Evolutionary conservation across 2,113 vertebrate species (phyloP), one percentile per base, ranked within the genome.

Genomic region (Perognathus longimembris): DNA sequence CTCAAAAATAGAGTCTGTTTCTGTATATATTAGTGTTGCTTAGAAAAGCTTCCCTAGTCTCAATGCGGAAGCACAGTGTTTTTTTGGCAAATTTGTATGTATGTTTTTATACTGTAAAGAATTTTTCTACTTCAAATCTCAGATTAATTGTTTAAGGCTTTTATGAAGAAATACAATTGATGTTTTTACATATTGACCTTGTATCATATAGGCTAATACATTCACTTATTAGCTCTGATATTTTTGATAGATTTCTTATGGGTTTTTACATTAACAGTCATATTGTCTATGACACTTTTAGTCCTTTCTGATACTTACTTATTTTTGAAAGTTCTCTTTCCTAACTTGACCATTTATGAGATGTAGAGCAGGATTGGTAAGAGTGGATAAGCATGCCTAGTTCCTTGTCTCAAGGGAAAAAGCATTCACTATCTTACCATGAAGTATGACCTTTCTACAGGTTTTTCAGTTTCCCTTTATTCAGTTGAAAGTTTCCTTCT

Each of bases 11-110:
- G 28, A 5, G 32, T 32, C 57, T 74, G 50, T 54, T 21, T 76
- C 15, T 76, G 6, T 76, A n/a, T 79, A 30, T 85, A 42, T 45
- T 87, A 80, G 26, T 93, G 79, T 87, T 22, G 89, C 28, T 63
- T 24, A 67, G 0, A 30, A 38, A 22, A 30, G 15, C 38, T 74
- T 86, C 10, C 17, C 69, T 92, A 28, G 36, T 95, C 91, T 84
- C 32, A 57, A 34, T 77, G 17, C 15, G 84, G 32, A 91, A 28
- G 11, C 2, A 28, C 28, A 40, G 7, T 70, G 5, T 5, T 54
- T 50, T 57, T 67, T 28, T 38, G 21, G 21, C 82, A 86, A 63
- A 40, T 18, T 45, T 84, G 38, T 38, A 20, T 54, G 14, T 67
- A n/a, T 67, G 79, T 82, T n/a, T 84, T 22, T 71, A 71, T 21